These are phyloP conservation scores for Sisyra terminalis DNA, from an alignment of 2,888 invertebrate species.

Conservation along the genomic window DNA sequence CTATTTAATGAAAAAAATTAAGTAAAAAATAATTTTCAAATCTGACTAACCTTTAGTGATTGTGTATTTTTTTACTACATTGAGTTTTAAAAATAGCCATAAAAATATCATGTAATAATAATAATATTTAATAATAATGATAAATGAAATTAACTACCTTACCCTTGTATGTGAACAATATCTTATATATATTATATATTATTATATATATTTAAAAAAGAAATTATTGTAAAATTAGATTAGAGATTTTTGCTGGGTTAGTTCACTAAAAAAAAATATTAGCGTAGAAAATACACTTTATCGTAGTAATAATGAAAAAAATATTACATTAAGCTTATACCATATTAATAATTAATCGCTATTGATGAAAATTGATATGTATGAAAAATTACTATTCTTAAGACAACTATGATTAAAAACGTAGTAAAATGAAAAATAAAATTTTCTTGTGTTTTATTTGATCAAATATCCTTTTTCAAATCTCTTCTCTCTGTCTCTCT, in stretches of 20 bases:
- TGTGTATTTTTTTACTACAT: background rate
- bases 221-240: conserved; percentile 4
- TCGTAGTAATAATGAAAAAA: conserved; percentile 4
- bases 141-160: background rate
- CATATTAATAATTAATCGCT: conserved; percentile 7
- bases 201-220: background rate
- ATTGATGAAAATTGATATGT: conserved; percentile 8
- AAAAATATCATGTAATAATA: conserved; percentile 2
- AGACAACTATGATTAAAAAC: conserved; percentile 9
- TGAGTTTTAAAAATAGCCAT: conserved; percentile 6
- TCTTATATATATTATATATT: conserved; percentile 1
- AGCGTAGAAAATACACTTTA: conserved; percentile 8
- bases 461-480: too few species aligned
- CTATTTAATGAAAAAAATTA: too few species aligned
- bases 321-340: conserved; percentile 6
- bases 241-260: conserved; percentile 7
- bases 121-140: background rate
- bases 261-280: conserved; percentile 7
- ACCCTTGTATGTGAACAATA: conserved; percentile 4
- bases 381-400: conserved; percentile 8
- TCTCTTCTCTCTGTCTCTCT: too few species aligned
- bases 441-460: conserved; percentile 4
- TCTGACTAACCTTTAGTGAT: too few species aligned
- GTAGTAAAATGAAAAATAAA: conserved; percentile 6
- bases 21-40: too few species aligned